These are phyloP conservation scores for Halcyon senegalensis DNA, from an alignment of 2,113 vertebrate species.

Conservation along the genomic window DNA sequence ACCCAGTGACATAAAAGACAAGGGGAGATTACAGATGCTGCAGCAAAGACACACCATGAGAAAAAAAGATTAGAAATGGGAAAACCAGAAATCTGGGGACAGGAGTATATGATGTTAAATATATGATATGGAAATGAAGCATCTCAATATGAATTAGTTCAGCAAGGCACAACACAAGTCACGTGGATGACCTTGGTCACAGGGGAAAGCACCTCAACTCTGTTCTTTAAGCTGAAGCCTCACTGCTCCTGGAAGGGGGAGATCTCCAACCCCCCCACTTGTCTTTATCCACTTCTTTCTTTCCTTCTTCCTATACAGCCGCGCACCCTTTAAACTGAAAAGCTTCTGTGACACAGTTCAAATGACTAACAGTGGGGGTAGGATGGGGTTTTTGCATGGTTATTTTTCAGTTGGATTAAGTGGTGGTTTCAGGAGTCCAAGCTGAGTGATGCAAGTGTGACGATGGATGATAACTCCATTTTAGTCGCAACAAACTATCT, in stretches of 20 bases:
- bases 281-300: not conserved
- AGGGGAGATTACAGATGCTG: not conserved
- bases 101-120: not conserved
- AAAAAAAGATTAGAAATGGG: not conserved
- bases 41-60: not conserved
- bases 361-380: not conserved
- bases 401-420: not conserved
- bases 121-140: not conserved
- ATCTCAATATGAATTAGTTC: not conserved
- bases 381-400: not conserved
- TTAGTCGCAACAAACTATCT: not conserved
- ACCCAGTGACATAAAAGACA: not conserved
- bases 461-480: not conserved
- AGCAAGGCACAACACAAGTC: not conserved
- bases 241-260: not conserved
- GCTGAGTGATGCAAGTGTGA: not conserved
- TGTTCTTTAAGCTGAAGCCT: not conserved
- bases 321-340: not conserved
- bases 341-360: not conserved
- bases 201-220: not conserved
- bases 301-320: not conserved
- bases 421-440: not conserved
- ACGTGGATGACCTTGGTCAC: accelerated
- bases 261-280: not conserved
- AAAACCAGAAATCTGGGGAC: not conserved